Base-by-base conservation (phyloP, 2,888 invertebrate species). In the Stenchaetothrips biformis region DNA sequence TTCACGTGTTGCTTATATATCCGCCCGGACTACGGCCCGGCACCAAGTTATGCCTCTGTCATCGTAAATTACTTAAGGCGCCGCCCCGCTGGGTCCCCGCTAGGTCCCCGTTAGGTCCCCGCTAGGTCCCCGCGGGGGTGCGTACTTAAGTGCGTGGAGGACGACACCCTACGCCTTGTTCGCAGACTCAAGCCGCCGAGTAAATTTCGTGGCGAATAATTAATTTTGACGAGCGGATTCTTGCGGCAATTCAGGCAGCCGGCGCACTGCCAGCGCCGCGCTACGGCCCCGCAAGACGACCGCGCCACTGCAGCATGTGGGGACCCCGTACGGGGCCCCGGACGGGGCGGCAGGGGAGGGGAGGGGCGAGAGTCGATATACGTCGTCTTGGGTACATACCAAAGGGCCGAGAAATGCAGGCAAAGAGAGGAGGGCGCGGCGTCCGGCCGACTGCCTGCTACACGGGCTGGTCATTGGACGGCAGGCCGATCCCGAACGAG, bases 1-100 rank as follows among this genome's bases (percentile, higher is more conserved):
- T 74, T 74, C 67, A 74, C 67, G 67, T 74, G 67, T 74, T 74
- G 67, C 67, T 74, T 74, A 74, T 74, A 67, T 74, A 74, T 74
- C 25, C 67, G 25, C 67, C 21, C 25, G 67, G 67, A 21, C 25
- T 74, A 74, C 67, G 25, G n/a, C 11, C 67, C 67, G 21, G 67
- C 67, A 74, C 21, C 67, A 74, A 74, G 67, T 74, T 74, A 74
- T 74, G 67, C 67, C 67, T 74, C 67, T 74, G 67, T 74, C 67
- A 74, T 74, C 67, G 67, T 74, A 74, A 74, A 74, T 74, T 74
- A 74, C 67, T 74, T 74, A 74, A 67, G 67, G 25, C 67, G 67
- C 25, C 11, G 7, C 67, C n/a, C 53, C 11, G 53, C 53, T 13
- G 2, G 3, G 16, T 11, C 53, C 2, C 2, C 2, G 16, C 13